Evolutionary conservation across 1,140 invertebrate genomes (phyloP).

Genomic region (Arion vulgaris): DNA sequence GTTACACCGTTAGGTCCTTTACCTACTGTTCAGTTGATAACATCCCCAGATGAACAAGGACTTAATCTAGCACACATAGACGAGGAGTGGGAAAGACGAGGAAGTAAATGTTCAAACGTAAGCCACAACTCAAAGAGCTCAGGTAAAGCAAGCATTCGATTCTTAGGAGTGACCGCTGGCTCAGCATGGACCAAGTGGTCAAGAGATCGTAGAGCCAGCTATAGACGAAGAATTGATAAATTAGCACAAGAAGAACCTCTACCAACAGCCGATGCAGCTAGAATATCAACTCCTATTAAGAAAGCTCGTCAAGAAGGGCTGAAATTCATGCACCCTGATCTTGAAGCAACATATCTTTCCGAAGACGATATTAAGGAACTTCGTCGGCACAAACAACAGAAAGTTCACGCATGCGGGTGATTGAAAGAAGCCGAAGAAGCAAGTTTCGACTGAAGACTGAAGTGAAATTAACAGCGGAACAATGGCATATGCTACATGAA

Average conservation of each 20-base stretch:
- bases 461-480: constrained; percentile 56
- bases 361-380: constrained; percentile 67
- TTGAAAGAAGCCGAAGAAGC: constrained; percentile 62
- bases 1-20: background rate
- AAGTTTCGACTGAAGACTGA: constrained; percentile 50
- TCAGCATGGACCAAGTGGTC: constrained; percentile 70
- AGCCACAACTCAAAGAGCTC: constrained; percentile 41
- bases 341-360: constrained; percentile 63
- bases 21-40: constrained; percentile 29
- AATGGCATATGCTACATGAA: constrained; percentile 63
- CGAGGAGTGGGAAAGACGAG: constrained; percentile 55
- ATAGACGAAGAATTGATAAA: constrained; percentile 58
- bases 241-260: constrained; percentile 52
- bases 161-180: constrained; percentile 54
- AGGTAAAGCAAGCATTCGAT: constrained; percentile 37
- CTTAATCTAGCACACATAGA: constrained; percentile 53
- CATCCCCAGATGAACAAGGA: constrained; percentile 30
- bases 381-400: constrained; percentile 60
- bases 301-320: constrained; percentile 69
- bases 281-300: constrained; percentile 69
- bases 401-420: constrained; percentile 59
- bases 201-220: constrained; percentile 62
- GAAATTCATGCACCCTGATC: constrained; percentile 68
- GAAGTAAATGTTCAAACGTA: constrained; percentile 48
- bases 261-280: constrained; percentile 49